phyloP scores from a whole-genome alignment of 2,888 invertebrate genomes.

The Drosophila prolongata region DNA sequence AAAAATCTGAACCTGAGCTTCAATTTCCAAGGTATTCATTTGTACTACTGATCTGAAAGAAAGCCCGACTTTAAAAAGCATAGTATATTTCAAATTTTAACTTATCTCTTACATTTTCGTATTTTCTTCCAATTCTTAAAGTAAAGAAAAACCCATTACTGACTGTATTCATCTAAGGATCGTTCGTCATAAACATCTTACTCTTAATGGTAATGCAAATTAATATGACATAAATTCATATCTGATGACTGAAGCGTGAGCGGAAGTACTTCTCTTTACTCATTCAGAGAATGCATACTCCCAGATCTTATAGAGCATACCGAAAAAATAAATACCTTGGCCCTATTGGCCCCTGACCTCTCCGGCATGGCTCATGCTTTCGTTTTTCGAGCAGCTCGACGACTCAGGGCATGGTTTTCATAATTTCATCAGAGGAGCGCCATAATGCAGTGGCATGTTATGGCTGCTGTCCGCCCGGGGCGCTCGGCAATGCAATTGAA shows the following conservation, averaged over 20 bases:
- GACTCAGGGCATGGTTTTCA: slow-evolving; percentile 58
- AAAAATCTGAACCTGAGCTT: too few species aligned
- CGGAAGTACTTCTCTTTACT: neutral
- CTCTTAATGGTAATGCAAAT: too few species aligned
- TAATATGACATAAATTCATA: too few species aligned
- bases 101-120: too few species aligned
- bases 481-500: slow-evolving; percentile 72
- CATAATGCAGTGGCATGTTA: slow-evolving; percentile 75
- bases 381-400: slow-evolving; percentile 17
- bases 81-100: too few species aligned
- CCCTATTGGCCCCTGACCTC: slow-evolving; percentile 53
- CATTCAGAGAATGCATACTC: neutral
- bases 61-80: too few species aligned
- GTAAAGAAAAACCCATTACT: too few species aligned
- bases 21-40: too few species aligned
- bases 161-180: too few species aligned
- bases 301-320: slow-evolving; percentile 31
- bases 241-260: neutral
- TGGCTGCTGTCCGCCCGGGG: slow-evolving; percentile 59
- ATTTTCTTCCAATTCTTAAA: too few species aligned
- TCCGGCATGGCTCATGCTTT: slow-evolving; percentile 17
- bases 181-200: too few species aligned
- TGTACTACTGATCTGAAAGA: too few species aligned
- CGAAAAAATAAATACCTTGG: slow-evolving; percentile 58
- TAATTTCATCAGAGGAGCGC: slow-evolving; percentile 75